phyloP scores from a whole-genome alignment of 2,113 vertebrate species.

The Clinocottus analis region DNA sequence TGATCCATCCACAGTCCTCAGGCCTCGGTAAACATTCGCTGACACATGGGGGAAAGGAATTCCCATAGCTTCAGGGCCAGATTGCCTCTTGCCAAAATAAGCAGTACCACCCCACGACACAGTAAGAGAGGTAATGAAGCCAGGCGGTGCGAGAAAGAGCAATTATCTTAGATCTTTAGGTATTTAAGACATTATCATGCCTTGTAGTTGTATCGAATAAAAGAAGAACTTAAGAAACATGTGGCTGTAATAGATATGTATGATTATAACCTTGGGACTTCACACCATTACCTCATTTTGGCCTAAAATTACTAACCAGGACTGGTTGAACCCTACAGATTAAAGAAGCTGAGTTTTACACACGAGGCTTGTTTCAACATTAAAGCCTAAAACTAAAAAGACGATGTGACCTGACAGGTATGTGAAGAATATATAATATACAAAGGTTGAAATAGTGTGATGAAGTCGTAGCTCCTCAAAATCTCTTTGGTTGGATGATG shows the following conservation, averaged over 20 bases:
- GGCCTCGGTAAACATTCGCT: slow-evolving; percentile 82
- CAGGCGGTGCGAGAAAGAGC: slow-evolving; percentile 47
- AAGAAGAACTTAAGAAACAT: slow-evolving; percentile 19
- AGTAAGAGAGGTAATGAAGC: slow-evolving; percentile 71
- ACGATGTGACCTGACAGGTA: neutral
- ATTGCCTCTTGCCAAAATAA: slow-evolving; percentile 69
- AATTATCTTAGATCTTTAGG: slow-evolving; percentile 68
- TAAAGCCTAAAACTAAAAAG: neutral
- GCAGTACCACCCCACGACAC: slow-evolving; percentile 50
- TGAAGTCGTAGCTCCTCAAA: neutral
- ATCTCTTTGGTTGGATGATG: neutral
- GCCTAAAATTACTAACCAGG: neutral
- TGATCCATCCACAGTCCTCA: slow-evolving; percentile 78
- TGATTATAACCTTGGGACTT: neutral
- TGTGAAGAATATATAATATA: neutral
- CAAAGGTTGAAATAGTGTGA: neutral
- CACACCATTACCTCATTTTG: neutral
- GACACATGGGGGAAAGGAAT: slow-evolving; percentile 83
- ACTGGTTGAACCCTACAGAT: neutral
- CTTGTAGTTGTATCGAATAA: slow-evolving; percentile 46
- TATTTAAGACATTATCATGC: slow-evolving; percentile 54
- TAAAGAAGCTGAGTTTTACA: neutral
- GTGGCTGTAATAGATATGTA: neutral
- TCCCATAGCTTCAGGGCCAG: slow-evolving; percentile 75
- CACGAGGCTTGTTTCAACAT: neutral